Evolutionary conservation across 2,113 vertebrate species (phyloP).

Genomic region (Mellivora capensis): DNA sequence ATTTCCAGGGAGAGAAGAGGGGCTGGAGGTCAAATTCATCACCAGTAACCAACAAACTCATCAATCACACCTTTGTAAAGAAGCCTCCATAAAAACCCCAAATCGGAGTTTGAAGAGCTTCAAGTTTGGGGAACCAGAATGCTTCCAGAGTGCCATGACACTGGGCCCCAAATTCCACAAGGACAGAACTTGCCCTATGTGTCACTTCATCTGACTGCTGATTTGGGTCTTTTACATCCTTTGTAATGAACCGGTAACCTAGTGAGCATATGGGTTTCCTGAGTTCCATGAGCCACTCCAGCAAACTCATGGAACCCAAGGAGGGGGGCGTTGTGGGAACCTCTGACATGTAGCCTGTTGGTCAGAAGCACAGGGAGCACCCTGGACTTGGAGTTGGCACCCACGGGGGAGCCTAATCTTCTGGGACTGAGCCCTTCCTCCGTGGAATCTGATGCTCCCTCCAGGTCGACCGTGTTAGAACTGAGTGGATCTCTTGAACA

Average conservation of each 20-base stretch:
- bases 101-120: background rate
- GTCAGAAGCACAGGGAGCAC: background rate
- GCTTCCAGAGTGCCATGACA: background rate
- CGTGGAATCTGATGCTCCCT: background rate
- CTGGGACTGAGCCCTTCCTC: background rate
- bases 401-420: background rate
- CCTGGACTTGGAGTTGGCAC: background rate
- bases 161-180: background rate
- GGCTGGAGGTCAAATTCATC: background rate
- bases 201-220: background rate
- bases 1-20: background rate
- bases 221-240: background rate
- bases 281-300: background rate
- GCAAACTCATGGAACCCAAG: background rate
- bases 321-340: background rate
- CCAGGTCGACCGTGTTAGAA: background rate
- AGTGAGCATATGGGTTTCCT: background rate
- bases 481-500: background rate
- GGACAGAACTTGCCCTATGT: background rate
- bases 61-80: background rate
- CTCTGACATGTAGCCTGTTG: fast-evolving
- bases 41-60: background rate
- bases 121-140: background rate
- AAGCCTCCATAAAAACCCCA: background rate
- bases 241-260: background rate